phyloP scores from a whole-genome alignment of 2,797 vertebrate genomes.

The Xenentodon cancila region DNA sequence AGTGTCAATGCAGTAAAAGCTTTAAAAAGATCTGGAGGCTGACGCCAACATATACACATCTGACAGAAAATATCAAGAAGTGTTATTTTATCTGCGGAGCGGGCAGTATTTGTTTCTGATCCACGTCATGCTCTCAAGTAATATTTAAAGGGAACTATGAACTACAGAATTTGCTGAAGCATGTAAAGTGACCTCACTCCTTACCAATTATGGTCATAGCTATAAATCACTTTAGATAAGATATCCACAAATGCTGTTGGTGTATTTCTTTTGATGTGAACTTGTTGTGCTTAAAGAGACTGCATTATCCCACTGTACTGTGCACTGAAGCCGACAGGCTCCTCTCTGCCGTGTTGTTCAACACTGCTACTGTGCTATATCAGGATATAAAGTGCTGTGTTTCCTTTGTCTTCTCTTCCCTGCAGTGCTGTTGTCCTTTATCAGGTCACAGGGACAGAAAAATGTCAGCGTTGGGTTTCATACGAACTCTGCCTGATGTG shows the following conservation, averaged over 20 bases:
- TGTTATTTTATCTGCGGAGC: slow-evolving; percentile 13
- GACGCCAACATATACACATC: slow-evolving; percentile 3
- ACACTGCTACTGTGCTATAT: slow-evolving; percentile 52
- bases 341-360: slow-evolving; percentile 25
- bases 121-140: slow-evolving; percentile 2
- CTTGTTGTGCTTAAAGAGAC: slow-evolving; percentile 5
- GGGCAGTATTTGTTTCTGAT: slow-evolving; percentile 4
- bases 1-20: too few species aligned
- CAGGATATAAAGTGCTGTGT: slow-evolving; percentile 44
- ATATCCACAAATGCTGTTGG: not conserved
- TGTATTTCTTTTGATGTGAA: slow-evolving; percentile 5
- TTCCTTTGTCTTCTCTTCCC: slow-evolving; percentile 63
- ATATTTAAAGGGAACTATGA: slow-evolving; percentile 16
- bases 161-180: slow-evolving; percentile 13
- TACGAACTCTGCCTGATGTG: slow-evolving; percentile 44
- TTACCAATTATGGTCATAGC: not conserved
- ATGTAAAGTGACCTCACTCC: not conserved
- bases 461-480: slow-evolving; percentile 76
- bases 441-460: slow-evolving; percentile 67
- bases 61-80: slow-evolving; percentile 3
- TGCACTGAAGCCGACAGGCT: slow-evolving; percentile 21
- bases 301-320: slow-evolving; percentile 11
- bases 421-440: slow-evolving; percentile 77
- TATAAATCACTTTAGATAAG: too few species aligned
- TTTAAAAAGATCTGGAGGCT: slow-evolving; percentile 2